phyloP scores from a whole-genome alignment of 2,113 vertebrate species.

The Ameiurus melas region DNA sequence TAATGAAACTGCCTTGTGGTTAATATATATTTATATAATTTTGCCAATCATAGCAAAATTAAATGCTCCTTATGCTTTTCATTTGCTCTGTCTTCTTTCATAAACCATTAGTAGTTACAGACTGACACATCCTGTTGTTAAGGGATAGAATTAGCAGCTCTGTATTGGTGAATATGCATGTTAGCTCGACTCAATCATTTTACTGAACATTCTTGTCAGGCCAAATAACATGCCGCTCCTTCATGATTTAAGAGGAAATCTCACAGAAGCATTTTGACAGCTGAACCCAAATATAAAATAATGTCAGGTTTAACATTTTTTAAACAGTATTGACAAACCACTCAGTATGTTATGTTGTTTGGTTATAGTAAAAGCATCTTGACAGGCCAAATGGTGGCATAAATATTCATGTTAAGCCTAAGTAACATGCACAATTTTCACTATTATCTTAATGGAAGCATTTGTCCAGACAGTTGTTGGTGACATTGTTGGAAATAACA shows the following conservation, averaged over 20 bases:
- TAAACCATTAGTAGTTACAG: conserved; percentile 23
- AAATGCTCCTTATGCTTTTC: not conserved
- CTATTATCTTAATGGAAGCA: conserved; percentile 47
- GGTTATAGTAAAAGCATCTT: conserved; percentile 69
- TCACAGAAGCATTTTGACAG: conserved; percentile 53
- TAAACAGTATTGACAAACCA: conserved; percentile 65
- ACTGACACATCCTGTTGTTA: conserved; percentile 7
- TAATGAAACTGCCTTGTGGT: conserved; percentile 8
- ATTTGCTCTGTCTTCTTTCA: conserved; percentile 11
- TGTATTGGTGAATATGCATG: conserved; percentile 52
- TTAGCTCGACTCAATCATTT: conserved; percentile 55
- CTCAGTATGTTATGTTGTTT: conserved; percentile 68
- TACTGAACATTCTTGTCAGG: conserved; percentile 48
- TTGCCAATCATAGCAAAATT: not conserved
- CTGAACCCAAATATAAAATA: conserved; percentile 54
- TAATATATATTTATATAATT: too few relatives aligned
- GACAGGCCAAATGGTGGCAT: conserved; percentile 66
- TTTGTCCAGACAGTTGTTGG: conserved; percentile 39
- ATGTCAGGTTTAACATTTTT: conserved; percentile 59
- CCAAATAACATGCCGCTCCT: conserved; percentile 55
- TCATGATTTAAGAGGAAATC: conserved; percentile 59
- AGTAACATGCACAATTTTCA: conserved; percentile 53
- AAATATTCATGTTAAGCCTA: conserved; percentile 60
- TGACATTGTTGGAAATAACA: conserved; percentile 39
- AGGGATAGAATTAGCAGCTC: conserved; percentile 44